These are phyloP conservation scores for Drosophila prostipennis DNA, from an alignment of 2,888 invertebrate species.

Conservation along the genomic window DNA sequence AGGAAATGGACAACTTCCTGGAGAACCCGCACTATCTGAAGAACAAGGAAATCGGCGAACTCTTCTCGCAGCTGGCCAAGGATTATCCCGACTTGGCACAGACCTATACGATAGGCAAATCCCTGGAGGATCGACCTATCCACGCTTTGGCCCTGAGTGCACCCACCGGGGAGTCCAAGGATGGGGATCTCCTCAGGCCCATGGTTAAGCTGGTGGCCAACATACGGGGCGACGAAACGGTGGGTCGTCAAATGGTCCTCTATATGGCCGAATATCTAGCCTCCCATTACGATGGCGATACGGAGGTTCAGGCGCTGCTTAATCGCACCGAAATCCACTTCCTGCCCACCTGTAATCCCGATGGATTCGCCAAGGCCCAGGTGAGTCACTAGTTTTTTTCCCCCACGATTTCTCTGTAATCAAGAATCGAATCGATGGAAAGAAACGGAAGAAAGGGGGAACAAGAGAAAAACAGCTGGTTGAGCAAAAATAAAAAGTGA, in stretches of 20 bases:
- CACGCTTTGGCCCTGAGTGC: constrained; percentile 89
- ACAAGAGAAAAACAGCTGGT: constrained; percentile 1
- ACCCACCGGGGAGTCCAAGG: constrained; percentile 85
- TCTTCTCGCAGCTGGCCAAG: constrained; percentile 87
- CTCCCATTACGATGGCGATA: constrained; percentile 88
- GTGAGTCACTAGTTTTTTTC: constrained; percentile 84
- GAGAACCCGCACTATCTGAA: constrained; percentile 87
- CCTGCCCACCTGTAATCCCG: constrained; percentile 98
- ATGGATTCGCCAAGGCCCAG: constrained; percentile 94
- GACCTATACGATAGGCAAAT: constrained; percentile 92
- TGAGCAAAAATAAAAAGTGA: constrained; percentile 7
- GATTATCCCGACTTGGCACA: constrained; percentile 89
- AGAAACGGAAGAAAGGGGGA: background rate
- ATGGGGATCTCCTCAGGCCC: constrained; percentile 87
- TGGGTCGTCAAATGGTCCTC: constrained; percentile 93
- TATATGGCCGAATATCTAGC: constrained; percentile 93
- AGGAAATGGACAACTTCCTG: constrained; percentile 72
- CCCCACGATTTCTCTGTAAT: background rate
- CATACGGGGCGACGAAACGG: constrained; percentile 97
- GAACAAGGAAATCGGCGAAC: constrained; percentile 88
- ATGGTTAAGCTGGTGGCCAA: constrained; percentile 97
- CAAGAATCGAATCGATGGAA: no score
- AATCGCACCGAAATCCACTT: constrained; percentile 96
- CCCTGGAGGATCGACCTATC: constrained; percentile 91
- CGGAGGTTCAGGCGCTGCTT: constrained; percentile 86